Evolutionary conservation across 1,140 invertebrate genomes (phyloP), one percentile per base, ranked within the genome.

Genomic region (Microplitis mediator): DNA sequence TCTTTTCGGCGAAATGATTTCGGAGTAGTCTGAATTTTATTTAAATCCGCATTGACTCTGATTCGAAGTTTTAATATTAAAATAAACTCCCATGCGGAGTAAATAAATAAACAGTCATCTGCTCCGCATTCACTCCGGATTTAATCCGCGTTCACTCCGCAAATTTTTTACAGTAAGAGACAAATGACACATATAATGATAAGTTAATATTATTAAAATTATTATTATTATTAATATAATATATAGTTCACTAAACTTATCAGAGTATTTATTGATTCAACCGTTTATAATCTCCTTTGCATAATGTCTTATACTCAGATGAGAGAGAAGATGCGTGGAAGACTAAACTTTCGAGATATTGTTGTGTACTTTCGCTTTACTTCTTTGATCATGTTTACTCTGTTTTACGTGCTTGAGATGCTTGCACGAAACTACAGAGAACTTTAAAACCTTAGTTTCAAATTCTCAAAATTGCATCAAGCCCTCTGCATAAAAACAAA

Each of bases 171-270:
- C 23, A 23, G 23, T 23, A 23, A 23, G 23, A 23, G 23, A 45
- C 39, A 45, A 11, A 45, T 45, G 39, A 11, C 39, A 45, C 39
- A 45, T 45, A 11, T 45, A 45, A 9, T 6, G 39, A 45, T 45
- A 45, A 45, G 11, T 45, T 9, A 45, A 9, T 45, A 9, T 11
- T 45, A 6, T 45, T 45, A 11, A 3, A 23, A 1, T 23, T 23
- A 45, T 45, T 9, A 45, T 45, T 45, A 9, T 11, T 45, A 45
- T 45, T 45, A 11, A 0, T 45, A 45, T 45, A 39, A 39, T 39
- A 61, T 23, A 31, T 32, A 68, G 65, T 68, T 68, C 54, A 34
- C 51, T 35, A 34, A 68, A 68, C 52, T 56, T 51, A 51, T 32
- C 51, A 14, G 32, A 51, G 11, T 51, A 35, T 54, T 68, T 68